These are phyloP conservation scores for Drosophila anomelani DNA, from an alignment of 2,888 invertebrate species.

Conservation along the genomic window DNA sequence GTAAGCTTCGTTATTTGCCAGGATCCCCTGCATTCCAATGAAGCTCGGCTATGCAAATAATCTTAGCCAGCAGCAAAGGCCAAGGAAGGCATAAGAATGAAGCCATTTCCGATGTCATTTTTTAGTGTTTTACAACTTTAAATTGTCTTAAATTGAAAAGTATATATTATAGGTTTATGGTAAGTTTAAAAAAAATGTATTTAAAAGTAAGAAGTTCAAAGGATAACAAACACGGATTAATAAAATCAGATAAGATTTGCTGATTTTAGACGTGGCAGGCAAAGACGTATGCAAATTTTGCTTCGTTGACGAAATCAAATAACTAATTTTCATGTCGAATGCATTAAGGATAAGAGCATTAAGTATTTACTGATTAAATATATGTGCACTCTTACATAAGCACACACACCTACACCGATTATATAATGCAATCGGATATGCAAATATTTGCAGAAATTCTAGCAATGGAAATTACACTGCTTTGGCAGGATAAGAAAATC, in stretches of 20 bases:
- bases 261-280: background rate
- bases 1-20: conserved; percentile 2
- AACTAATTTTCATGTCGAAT: conserved; percentile 43
- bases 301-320: conserved; percentile 15
- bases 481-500: conserved; percentile 31
- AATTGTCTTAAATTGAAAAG: too few relatives aligned
- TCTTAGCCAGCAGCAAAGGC: background rate
- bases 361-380: conserved; percentile 58
- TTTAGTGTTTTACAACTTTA: background rate
- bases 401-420: conserved; percentile 3
- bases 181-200: too few relatives aligned
- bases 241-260: background rate
- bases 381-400: background rate
- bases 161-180: too few relatives aligned
- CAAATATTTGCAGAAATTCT: conserved; percentile 64
- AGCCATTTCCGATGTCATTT: background rate
- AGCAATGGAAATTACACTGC: conserved; percentile 30
- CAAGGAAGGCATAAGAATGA: background rate
- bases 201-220: background rate
- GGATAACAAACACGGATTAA: background rate
- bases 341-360: conserved; percentile 53
- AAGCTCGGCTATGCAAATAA: conserved; percentile 19
- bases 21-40: conserved; percentile 1
- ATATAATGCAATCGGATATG: conserved; percentile 28
- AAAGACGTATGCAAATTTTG: background rate